Evolutionary conservation across 2,888 invertebrate species (phyloP).

Genomic region (Aspidapion aeneum): DNA sequence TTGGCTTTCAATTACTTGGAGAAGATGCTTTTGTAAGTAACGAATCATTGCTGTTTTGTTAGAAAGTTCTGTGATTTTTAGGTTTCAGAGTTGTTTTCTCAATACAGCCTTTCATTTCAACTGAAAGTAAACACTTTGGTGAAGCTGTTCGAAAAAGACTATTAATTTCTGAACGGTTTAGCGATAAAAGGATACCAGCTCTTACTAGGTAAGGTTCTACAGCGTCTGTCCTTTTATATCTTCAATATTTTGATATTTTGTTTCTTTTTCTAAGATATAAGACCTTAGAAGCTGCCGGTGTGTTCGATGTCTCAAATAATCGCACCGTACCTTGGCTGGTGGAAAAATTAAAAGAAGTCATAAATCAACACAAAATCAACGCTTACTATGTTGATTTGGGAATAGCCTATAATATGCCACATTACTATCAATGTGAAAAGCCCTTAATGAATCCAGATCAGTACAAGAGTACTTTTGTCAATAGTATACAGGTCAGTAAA

Average conservation of each 20-base stretch:
- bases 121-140: conserved; percentile 78
- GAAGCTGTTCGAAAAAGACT: conserved; percentile 72
- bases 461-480: conserved; percentile 71
- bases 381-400: conserved; percentile 83
- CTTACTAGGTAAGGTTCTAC: conserved; percentile 58
- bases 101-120: conserved; percentile 87
- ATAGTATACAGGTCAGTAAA: conserved; percentile 51
- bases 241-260: background rate
- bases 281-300: conserved; percentile 74
- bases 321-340: conserved; percentile 75
- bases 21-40: no score
- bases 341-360: conserved; percentile 66
- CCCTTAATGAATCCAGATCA: conserved; percentile 76
- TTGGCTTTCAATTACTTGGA: no score
- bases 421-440: conserved; percentile 76
- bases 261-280: conserved; percentile 59
- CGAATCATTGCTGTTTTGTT: no score
- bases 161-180: conserved; percentile 76
- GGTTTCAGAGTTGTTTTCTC: conserved; percentile 82
- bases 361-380: conserved; percentile 73
- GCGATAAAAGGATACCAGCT: conserved; percentile 77
- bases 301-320: conserved; percentile 84
- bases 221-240: background rate
- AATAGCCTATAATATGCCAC: conserved; percentile 81
- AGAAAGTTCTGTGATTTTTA: background rate